phyloP scores from a whole-genome alignment of 2,888 invertebrate species.

The Psylliodes chrysocephalus region DNA sequence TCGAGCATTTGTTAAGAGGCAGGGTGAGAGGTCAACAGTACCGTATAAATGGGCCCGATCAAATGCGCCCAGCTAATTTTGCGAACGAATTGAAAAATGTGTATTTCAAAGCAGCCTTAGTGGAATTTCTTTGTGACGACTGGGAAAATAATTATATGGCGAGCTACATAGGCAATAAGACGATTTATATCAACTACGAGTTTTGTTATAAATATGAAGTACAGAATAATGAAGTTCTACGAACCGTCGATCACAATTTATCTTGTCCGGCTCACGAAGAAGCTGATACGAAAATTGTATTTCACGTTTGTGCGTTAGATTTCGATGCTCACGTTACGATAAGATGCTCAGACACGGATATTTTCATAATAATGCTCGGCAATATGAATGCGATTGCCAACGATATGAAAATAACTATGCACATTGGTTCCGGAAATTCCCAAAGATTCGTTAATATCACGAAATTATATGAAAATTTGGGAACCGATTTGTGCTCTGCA shows the following conservation, averaged over 20 bases:
- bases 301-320: conserved; percentile 42
- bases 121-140: conserved; percentile 33
- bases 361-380: conserved; percentile 45
- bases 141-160: conserved; percentile 28
- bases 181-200: conserved; percentile 32
- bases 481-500: conserved; percentile 8
- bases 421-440: conserved; percentile 45
- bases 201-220: conserved; percentile 34
- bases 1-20: background rate
- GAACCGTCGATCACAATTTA: conserved; percentile 12
- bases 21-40: background rate
- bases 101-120: conserved; percentile 38
- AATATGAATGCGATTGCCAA: conserved; percentile 42
- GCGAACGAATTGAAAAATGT: conserved; percentile 27
- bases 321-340: conserved; percentile 43
- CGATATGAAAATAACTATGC: conserved; percentile 37
- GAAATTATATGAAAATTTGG: conserved; percentile 21
- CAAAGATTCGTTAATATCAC: too few relatives aligned
- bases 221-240: conserved; percentile 1
- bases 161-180: background rate
- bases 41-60: background rate
- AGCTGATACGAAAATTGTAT: conserved; percentile 37
- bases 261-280: conserved; percentile 33
- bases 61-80: conserved; percentile 11
- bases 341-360: conserved; percentile 45